Evolutionary conservation across 2,113 vertebrate species (phyloP), one percentile per base, ranked within the genome.

Genomic region (Nerophis ophidion): DNA sequence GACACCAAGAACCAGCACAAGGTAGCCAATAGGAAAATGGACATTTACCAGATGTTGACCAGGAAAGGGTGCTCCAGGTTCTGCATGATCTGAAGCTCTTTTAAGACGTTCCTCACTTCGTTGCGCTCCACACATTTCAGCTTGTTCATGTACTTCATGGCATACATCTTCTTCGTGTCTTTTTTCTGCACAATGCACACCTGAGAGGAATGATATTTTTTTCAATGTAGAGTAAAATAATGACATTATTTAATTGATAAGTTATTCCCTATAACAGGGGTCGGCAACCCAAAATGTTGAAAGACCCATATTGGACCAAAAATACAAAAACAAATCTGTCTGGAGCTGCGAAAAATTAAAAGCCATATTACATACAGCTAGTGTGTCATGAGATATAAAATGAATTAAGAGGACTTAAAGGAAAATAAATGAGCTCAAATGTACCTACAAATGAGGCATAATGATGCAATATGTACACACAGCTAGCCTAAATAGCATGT

Each of bases 101-200:
- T 98, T 81, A 98, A 92, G 67, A 99, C 96, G 0, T 99, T 99
- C 45, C 94, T 91, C 64, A 99, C 96, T 90, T 98, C 97, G 0
- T 99, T 97, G 2, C 96, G 90, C 64, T 99, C 96, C 69, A 99
- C 91, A 0, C 97, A 99, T 66, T 97, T 94, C 0, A 93, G 91
- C 79, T 99, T 99, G 81, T 99, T 99, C 97, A 99, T 93, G 75
- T 99, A 99, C 84, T 99, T 99, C 97, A 99, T 99, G 16, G 97
- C 97, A 0, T 97, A 99, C 95, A 99, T 97, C 78, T 96, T 98
- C 90, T 97, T 97, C 1, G 95, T 98, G 77, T 99, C 97, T 1
- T 92, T 97, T 89, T 98, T 99, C 74, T 97, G 95, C 13, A 99
- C 97, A 5, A 99, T 95, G 38, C 97, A 99, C 14, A 99, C 97